Evolutionary conservation across 2,797 vertebrate genomes (phyloP).

Genomic region (Microtus agrestis): DNA sequence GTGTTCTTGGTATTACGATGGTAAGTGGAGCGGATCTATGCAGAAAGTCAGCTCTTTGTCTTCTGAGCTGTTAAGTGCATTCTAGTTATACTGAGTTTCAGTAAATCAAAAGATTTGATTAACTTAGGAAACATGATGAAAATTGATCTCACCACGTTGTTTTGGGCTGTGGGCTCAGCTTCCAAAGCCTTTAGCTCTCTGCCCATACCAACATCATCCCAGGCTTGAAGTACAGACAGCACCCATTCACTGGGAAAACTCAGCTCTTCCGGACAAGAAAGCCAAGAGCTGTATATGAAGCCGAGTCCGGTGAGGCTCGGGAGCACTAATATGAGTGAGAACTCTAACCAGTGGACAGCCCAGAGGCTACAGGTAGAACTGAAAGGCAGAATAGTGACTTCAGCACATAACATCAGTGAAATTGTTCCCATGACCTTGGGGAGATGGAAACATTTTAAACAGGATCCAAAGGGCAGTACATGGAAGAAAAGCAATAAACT

Average conservation of each 20-base stretch:
- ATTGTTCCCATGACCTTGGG: neutral
- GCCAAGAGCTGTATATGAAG: neutral
- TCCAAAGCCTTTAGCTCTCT: neutral
- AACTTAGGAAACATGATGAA: neutral
- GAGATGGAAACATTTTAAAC: slow-evolving; percentile 33
- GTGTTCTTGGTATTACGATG: neutral
- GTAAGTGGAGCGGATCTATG: neutral
- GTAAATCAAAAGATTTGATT: neutral
- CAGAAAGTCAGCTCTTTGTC: neutral
- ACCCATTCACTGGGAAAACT: neutral
- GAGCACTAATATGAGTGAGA: neutral
- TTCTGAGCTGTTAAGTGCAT: neutral
- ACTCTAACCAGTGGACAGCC: neutral
- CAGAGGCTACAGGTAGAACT: neutral
- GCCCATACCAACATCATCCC: neutral
- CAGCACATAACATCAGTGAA: neutral
- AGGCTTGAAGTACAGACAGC: neutral
- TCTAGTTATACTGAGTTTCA: neutral
- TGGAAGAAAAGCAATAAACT: slow-evolving; percentile 32
- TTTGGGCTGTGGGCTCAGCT: neutral
- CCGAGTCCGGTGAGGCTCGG: neutral
- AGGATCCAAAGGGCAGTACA: neutral
- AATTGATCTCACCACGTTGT: fast-evolving
- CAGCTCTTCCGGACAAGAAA: neutral
- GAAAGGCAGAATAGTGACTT: neutral